Evolutionary conservation across 2,888 invertebrate genomes (phyloP), one percentile per base, ranked within the genome.

Genomic region (Eucriotettix oculatus): DNA sequence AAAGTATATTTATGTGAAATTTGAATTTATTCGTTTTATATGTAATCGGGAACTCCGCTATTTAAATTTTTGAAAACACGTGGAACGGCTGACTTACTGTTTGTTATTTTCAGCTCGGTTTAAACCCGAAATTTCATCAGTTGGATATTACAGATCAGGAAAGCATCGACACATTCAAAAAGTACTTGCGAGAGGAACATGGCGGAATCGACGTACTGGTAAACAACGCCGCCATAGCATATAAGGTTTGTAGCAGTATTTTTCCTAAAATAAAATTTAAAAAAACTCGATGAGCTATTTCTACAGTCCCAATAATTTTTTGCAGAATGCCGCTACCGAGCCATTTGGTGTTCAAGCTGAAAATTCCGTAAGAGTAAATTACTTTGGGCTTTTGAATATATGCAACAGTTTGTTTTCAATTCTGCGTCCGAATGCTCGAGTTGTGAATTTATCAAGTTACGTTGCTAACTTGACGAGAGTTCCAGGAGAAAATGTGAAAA

Each of bases 201-300:
- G 84, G 80, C 1, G 85, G 86, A 0, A 73, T 89, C 7, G 87
- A 89, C 73, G 69, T 88, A 56, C 74, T 89, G 53, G 78, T 89
- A 0, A 89, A 89, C 68, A 89, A 89, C 71, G 88, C 88, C 10
- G 87, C 82, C 0, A 85, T 86, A 59, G 84, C 85, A 1, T 87
- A 80, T 67, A 83, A 82, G 69, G 75, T 74, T 29, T 29, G 29
- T 29, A 29, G 29, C 29, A 29, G 29, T 29, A 29, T 29, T 29
- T 29, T 29, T 29, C 29, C 29, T 29, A 29, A 29, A 29, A 5
- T 29, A 29, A 29, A 29, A 29, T 5, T 7, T 5, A 2, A 29
- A 2, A 29, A 29, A 29, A n/a, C n/a, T n/a, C 29, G 29, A 29
- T 29, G 29, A 29, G 29, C 29, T 29, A 29, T 7, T 29, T 29